Evolutionary conservation across 1,140 invertebrate genomes (phyloP).

Genomic region (Onthophagus taurus): DNA sequence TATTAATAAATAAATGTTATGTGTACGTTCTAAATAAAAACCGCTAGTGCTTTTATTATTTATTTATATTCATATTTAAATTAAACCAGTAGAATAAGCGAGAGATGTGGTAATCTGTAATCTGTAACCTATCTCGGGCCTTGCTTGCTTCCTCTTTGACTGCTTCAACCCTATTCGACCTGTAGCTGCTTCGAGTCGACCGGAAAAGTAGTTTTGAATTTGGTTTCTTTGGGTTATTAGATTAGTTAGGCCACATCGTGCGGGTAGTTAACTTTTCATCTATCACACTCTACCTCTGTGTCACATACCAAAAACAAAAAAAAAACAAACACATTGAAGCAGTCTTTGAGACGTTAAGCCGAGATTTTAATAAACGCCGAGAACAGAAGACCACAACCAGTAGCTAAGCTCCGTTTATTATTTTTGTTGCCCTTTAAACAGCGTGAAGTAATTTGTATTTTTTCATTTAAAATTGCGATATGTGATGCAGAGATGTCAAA

Average conservation of each 20-base stretch:
- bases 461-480: conserved; percentile 14
- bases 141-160: conserved; percentile 20
- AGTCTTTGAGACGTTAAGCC: conserved; percentile 6
- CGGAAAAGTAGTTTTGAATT: conserved; percentile 10
- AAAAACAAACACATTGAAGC: conserved; percentile 9
- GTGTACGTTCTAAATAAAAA: neutral
- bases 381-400: conserved; percentile 9
- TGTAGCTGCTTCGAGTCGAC: conserved; percentile 9
- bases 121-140: conserved; percentile 3
- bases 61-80: too few species aligned
- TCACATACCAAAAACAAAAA: conserved; percentile 16
- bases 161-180: conserved; percentile 17
- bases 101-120: conserved; percentile 14
- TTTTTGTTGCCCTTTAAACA: neutral
- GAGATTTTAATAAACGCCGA: neutral
- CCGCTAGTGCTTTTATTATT: too few species aligned
- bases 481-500: conserved; percentile 24
- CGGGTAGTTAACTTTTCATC: conserved; percentile 3
- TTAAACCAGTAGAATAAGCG: too few species aligned
- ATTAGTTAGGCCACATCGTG: too few species aligned
- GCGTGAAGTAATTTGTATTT: too few species aligned
- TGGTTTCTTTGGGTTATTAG: conserved; percentile 9
- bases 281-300: conserved; percentile 15
- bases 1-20: too few species aligned
- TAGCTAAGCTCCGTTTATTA: neutral